Base-by-base conservation (phyloP, 2,797 vertebrate species). In the Taeniopygia guttata region DNA sequence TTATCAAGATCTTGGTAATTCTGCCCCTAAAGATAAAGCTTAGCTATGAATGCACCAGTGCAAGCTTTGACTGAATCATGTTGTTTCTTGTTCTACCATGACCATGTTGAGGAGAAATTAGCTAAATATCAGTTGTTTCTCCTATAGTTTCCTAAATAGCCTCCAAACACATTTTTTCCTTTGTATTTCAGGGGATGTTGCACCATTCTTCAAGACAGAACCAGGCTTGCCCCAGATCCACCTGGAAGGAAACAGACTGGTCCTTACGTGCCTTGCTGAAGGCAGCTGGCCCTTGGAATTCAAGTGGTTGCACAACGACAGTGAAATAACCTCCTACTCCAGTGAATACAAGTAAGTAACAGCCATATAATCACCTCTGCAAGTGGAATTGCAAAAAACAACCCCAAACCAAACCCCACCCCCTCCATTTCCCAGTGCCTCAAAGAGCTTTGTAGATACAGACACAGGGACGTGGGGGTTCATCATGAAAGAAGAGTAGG, bases 251-350 rank as follows among this genome's bases (percentile, higher is more conserved):
- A 99, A 98, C 79, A 97, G 98, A 6, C 97, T 98, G 2, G 98
- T 99, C 3, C 97, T 99, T 45, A 98, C 98, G 7, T 99, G 98
- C 94, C 97, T 98, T 67, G 98, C 98, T 0, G 98, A 98, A 95
- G 98, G 98, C 87, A 98, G 98, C 94, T 99, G 98, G 98, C 98
- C 98, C n/a, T 92, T 99, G 96, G 98, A 99, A 95, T 98, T 98
- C 93, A 98, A 98, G 95, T 99, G 98, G 98, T 96, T 98, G 11
- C 97, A 40, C 72, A 97, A 98, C 6, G 97, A 95, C 96, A 97
- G 84, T 2, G 98, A 98, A 94, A 97, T 98, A 66, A 98, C 98
- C n/a, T 17, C 97, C 92, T 99, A 98, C 96, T 97, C 97, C 96
- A 98, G 94, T 45, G 97, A 98, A 94, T 98, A 99, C 79, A 99